These are phyloP conservation scores for Harpagoxenus sublaevis DNA, from an alignment of 2,888 invertebrate genomes.

Conservation along the genomic window DNA sequence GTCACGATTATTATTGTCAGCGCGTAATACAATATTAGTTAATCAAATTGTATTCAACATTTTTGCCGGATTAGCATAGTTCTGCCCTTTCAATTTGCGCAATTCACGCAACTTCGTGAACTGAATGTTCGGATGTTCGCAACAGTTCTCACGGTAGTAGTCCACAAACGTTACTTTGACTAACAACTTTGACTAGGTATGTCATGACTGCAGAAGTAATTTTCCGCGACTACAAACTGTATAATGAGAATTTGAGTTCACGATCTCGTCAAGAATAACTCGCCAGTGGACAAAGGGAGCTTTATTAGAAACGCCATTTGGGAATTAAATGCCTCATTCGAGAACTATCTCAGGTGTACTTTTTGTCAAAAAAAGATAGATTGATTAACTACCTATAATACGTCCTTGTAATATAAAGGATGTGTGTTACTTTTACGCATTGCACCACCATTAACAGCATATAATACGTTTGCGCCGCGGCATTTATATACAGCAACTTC, in stretches of 20 bases:
- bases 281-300: constrained; percentile 30
- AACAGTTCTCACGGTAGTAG: constrained; percentile 39
- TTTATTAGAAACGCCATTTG: constrained; percentile 26
- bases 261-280: constrained; percentile 45
- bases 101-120: constrained; percentile 31
- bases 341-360: neutral
- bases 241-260: constrained; percentile 49
- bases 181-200: constrained; percentile 53
- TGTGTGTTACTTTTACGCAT: neutral
- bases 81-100: constrained; percentile 27
- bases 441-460: neutral
- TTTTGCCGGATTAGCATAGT: constrained; percentile 31
- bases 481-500: constrained; percentile 1
- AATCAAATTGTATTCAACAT: neutral
- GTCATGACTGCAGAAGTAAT: constrained; percentile 50
- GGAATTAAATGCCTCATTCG: constrained; percentile 15
- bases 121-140: constrained; percentile 49
- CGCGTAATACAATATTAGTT: neutral
- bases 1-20: neutral
- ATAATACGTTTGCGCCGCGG: neutral
- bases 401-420: neutral
- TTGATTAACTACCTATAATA: neutral
- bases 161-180: constrained; percentile 41
- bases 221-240: constrained; percentile 45
- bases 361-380: neutral